Percentiles rank a stretch among this genome's conserved stretches.
phyloP scores from a whole-genome alignment of 2,888 invertebrate genomes.

The Sisyra terminalis region DNA sequence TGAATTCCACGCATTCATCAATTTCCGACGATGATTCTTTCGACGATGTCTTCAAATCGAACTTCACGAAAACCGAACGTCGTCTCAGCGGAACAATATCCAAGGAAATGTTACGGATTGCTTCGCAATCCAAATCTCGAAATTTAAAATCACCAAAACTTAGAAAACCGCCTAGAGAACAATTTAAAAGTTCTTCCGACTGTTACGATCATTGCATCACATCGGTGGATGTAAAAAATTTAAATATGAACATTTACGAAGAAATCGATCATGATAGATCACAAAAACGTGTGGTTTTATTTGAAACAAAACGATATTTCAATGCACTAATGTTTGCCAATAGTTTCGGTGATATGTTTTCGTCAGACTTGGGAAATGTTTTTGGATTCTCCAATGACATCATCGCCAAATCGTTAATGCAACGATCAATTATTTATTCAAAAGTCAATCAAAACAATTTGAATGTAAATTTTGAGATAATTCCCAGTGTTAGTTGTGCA shows the following conservation, averaged over 20 bases:
- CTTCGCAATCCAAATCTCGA: not conserved
- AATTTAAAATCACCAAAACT: not conserved
- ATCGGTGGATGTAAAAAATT: too few relatives aligned
- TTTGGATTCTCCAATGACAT: slow-evolving; percentile 38
- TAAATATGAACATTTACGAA: too few relatives aligned
- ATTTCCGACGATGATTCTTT: too few relatives aligned
- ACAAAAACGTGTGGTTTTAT: too few relatives aligned
- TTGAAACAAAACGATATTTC: slow-evolving; percentile 29
- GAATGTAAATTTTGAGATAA: slow-evolving; percentile 41
- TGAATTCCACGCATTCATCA: too few relatives aligned
- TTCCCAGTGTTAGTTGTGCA: slow-evolving; percentile 49
- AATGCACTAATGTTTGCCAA: slow-evolving; percentile 51
- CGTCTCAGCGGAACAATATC: not conserved
- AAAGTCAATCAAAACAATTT: slow-evolving; percentile 27
- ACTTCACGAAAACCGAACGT: slow-evolving; percentile 2
- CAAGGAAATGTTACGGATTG: not conserved
- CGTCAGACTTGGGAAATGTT: slow-evolving; percentile 36
- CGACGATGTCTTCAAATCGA: too few relatives aligned
- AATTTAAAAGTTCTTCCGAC: too few relatives aligned
- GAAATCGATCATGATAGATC: too few relatives aligned
- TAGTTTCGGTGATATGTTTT: slow-evolving; percentile 48
- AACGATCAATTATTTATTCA: slow-evolving; percentile 51
- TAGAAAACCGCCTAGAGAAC: too few relatives aligned
- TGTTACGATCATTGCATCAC: slow-evolving; percentile 1
- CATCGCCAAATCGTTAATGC: slow-evolving; percentile 36